Conservation (phyloP, 2,888 invertebrate species). For the Drosophila robusta region DNA sequence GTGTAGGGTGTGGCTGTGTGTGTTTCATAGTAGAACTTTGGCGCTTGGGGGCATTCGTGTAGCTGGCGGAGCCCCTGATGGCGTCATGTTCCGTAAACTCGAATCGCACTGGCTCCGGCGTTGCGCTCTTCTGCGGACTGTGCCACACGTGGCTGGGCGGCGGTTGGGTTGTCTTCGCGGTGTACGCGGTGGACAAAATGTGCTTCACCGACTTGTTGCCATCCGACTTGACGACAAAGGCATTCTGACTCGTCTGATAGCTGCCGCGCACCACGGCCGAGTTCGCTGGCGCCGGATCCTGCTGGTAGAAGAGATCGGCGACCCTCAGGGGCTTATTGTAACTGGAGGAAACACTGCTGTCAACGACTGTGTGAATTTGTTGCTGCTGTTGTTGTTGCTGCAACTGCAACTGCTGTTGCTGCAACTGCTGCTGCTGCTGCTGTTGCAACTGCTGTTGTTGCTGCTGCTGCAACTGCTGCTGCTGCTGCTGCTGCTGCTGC, state of each 20-base stretch:
- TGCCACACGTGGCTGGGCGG: slow-evolving; percentile 50
- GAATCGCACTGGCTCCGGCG: slow-evolving; percentile 81
- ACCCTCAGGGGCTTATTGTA: slow-evolving; percentile 62
- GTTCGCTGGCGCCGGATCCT: slow-evolving; percentile 63
- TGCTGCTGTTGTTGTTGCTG: slow-evolving; percentile 25
- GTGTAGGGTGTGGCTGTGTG: slow-evolving; percentile 44
- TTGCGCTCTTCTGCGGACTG: slow-evolving; percentile 57
- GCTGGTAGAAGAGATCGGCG: slow-evolving; percentile 73
- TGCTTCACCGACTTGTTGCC: slow-evolving; percentile 81
- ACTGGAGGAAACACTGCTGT: slow-evolving; percentile 51
- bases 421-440: slow-evolving; percentile 33
- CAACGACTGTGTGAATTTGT: slow-evolving; percentile 3
- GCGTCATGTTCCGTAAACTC: slow-evolving; percentile 84
- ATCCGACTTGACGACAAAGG: slow-evolving; percentile 81
- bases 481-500: slow-evolving; percentile 47
- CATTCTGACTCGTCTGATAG: slow-evolving; percentile 80
- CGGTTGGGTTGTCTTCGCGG: slow-evolving; percentile 51
- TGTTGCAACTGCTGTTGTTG: slow-evolving; percentile 34
- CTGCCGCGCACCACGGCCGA: slow-evolving; percentile 76
- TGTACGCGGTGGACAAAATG: slow-evolving; percentile 63
- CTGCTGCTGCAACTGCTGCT: slow-evolving; percentile 26
- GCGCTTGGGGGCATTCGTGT: slow-evolving; percentile 74
- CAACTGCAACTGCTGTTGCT: slow-evolving; percentile 18
- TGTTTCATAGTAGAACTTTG: slow-evolving; percentile 59
- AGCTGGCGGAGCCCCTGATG: slow-evolving; percentile 74